Evolutionary conservation across 2,888 invertebrate species (phyloP), one percentile per base, ranked within the genome.

Genomic region (Dryomyza anilis): DNA sequence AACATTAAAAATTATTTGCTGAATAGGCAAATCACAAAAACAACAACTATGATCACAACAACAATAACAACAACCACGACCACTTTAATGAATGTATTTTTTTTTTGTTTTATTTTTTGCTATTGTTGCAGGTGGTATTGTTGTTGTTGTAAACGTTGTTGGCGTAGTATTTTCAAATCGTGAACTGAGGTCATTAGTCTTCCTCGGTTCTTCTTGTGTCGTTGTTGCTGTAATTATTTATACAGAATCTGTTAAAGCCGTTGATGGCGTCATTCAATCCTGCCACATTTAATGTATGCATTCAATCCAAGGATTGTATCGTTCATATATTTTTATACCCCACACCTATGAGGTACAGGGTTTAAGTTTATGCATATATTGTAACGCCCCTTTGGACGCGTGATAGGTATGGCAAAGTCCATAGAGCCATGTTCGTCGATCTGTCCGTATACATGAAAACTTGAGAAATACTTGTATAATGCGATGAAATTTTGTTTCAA

Each of bases 161-260:
- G 48, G 4, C 23, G 21, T 7, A 23, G 48, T 39, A 61, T 52
- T 61, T 29, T 61, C 43, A 61, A 61, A 53, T 61, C 53, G 61
- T 61, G 61, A 61, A 61, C 52, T 53, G 53, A 61, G 61, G 61
- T 61, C 61, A 29, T 61, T 61, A 53, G 61, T 61, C 61, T 61
- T 53, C n/a, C 30, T 61, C 27, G 45, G 36, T 52, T 53, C 39
- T 43, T 36, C n/a, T 45, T 58, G 23, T 50, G 50, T 21, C 14
- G 29, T 10, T 29, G 19, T 19, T n/a, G 55, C 16, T 30, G 33
- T 55, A 39, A 7, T 36, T 56, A 21, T 39, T 39, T 39, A 43
- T 27, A 29, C 29, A 25, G 52, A 14, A 29, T 27, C 2, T 57
- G 56, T 43, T 39, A 30, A 36, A 19, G 23, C 19, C 21, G 55